These are phyloP conservation scores for Lanius collurio DNA, from an alignment of 2,113 vertebrate species.

Conservation along the genomic window DNA sequence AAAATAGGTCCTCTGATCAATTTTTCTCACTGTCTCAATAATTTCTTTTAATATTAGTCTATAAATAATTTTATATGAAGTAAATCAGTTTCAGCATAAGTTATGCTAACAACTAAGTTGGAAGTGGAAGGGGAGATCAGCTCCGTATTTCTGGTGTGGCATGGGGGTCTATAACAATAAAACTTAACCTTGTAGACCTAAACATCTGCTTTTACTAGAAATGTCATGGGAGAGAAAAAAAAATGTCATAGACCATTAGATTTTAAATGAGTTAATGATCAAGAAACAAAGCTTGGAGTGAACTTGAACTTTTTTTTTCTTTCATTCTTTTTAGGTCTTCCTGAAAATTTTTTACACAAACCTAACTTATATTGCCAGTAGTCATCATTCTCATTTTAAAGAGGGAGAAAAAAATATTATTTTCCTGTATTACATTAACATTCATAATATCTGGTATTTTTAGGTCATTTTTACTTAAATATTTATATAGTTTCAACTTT, in stretches of 20 bases:
- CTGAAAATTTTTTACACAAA: not conserved
- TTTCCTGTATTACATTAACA: not conserved
- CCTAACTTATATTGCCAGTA: not conserved
- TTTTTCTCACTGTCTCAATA: not conserved
- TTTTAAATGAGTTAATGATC: not conserved
- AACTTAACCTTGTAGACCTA: not conserved
- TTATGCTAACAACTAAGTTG: not conserved
- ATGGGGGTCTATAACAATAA: not conserved
- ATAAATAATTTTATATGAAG: not conserved
- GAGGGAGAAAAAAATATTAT: not conserved
- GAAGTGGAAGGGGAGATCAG: not conserved
- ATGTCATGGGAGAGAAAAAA: accelerated
- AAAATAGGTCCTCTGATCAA: not conserved
- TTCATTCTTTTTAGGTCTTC: not conserved
- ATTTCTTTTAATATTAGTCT: not conserved
- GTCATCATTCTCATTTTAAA: not conserved
- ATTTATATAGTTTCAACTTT: not conserved
- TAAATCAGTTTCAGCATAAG: not conserved
- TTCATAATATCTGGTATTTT: not conserved
- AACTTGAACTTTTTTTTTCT: not conserved
- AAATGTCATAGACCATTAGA: not conserved
- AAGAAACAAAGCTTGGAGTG: not conserved
- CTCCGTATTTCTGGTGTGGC: not conserved
- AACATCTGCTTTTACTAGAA: not conserved
- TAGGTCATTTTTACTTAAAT: not conserved